phyloP scores from a whole-genome alignment of 2,113 vertebrate species.

The Columba janthina region DNA sequence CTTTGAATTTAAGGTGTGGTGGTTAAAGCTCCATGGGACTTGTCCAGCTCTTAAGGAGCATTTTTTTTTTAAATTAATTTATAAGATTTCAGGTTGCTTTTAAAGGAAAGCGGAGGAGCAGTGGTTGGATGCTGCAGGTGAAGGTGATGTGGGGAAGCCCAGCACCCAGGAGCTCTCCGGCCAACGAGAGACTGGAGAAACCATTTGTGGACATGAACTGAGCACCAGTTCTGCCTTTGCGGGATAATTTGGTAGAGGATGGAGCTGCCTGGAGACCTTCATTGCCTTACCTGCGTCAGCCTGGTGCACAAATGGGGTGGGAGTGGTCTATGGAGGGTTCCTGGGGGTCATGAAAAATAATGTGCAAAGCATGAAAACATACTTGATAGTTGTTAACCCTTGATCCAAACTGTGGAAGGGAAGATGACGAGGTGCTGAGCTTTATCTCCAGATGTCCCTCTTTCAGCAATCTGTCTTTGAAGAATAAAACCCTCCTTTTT shows the following conservation, averaged over 20 bases:
- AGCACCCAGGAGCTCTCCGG: neutral
- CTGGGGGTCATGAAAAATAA: neutral
- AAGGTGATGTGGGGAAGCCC: neutral
- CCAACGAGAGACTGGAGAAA: neutral
- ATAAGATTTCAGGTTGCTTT: neutral
- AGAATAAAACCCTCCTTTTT: neutral
- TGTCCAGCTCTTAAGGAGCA: neutral
- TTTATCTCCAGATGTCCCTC: neutral
- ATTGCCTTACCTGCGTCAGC: fast-evolving
- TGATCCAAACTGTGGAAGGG: neutral
- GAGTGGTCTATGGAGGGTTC: neutral
- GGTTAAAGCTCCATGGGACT: neutral
- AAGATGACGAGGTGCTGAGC: neutral
- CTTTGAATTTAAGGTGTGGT: neutral
- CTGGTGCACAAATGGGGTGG: neutral
- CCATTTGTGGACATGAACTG: neutral
- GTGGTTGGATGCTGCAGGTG: neutral
- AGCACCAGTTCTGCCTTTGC: neutral
- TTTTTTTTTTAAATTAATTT: neutral
- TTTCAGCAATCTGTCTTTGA: neutral
- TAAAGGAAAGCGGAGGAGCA: neutral
- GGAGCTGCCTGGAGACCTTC: neutral
- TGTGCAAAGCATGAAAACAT: neutral
- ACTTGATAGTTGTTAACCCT: neutral
- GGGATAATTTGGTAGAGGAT: neutral